A percentile compares a stretch with the other conserved stretches of the same genome.
phyloP scores from a whole-genome alignment of 2,797 vertebrate species.

The Urosaurus nigricauda region DNA sequence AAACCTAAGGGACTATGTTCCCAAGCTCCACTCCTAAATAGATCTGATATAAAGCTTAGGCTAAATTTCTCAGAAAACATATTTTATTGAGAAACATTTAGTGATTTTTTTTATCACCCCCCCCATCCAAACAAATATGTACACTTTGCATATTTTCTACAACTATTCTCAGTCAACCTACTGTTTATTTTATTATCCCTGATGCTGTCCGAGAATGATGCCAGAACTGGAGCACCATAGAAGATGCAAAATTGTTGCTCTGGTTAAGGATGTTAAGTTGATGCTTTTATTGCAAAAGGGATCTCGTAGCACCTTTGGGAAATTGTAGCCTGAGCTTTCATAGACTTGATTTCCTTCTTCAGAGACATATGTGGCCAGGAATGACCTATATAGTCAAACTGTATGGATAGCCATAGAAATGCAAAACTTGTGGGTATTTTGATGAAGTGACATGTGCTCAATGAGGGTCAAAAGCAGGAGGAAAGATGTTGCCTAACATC shows the following conservation, averaged over 20 bases:
- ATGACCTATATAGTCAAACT: no score
- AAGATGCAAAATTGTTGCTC: not conserved
- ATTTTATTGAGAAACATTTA: not conserved
- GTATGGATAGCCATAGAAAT: no score
- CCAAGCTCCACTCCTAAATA: not conserved
- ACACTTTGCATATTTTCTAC: not conserved
- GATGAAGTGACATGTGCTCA: no score
- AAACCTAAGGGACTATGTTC: not conserved
- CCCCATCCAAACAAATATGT: not conserved
- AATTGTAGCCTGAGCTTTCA: no score
- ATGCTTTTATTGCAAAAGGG: no score
- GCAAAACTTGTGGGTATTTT: no score
- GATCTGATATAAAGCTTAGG: not conserved
- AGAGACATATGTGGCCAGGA: no score
- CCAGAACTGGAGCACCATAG: not conserved
- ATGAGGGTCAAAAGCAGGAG: no score
- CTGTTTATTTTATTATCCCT: rapidly evolving
- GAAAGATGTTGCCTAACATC: no score
- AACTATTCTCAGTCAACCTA: not conserved
- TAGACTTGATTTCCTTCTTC: no score
- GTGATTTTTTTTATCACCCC: not conserved
- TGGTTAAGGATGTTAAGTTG: no score
- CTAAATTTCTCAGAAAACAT: not conserved
- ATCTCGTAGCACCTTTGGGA: no score
- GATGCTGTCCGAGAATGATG: not conserved